phyloP scores from a whole-genome alignment of 2,888 invertebrate species.

The Tanytarsus gracilentus region DNA sequence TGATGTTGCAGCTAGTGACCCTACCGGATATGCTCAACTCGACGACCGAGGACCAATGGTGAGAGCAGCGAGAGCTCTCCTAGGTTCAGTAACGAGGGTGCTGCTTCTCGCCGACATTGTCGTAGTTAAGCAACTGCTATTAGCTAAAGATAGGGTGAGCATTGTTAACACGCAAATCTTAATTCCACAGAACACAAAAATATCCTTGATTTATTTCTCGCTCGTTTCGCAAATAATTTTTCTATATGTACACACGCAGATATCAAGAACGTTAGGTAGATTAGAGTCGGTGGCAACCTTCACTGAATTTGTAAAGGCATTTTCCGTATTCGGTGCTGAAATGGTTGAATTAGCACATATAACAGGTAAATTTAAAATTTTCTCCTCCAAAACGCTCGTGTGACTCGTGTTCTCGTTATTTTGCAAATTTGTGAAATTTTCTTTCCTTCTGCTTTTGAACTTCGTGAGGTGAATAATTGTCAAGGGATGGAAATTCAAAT shows the following conservation, averaged over 20 bases:
- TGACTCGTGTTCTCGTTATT: too few relatives aligned
- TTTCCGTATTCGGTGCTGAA: constrained; percentile 95
- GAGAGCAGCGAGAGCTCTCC: constrained; percentile 82
- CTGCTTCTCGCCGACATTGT: constrained; percentile 94
- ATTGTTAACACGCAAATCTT: neutral
- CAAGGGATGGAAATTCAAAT: too few relatives aligned
- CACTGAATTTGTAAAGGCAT: constrained; percentile 96
- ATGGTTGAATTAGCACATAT: constrained; percentile 97
- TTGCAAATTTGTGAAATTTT: too few relatives aligned
- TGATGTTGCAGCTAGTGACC: constrained; percentile 52
- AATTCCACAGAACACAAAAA: neutral
- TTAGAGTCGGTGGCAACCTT: constrained; percentile 83
- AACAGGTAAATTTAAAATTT: constrained; percentile 54
- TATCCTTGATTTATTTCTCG: neutral
- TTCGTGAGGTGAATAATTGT: too few relatives aligned
- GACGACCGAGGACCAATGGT: constrained; percentile 68
- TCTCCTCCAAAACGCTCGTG: neutral
- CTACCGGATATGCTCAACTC: constrained; percentile 54
- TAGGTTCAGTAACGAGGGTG: constrained; percentile 91
- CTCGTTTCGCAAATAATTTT: constrained; percentile 8
- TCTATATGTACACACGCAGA: constrained; percentile 44
- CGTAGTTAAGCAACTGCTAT: constrained; percentile 89
- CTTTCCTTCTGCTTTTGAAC: too few relatives aligned
- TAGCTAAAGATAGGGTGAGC: constrained; percentile 88
- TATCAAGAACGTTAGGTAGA: constrained; percentile 71